Percentiles rank a stretch among this genome's conserved stretches.
phyloP scores from a whole-genome alignment of 1,140 invertebrate genomes.

The Adoxophyes honmai region DNA sequence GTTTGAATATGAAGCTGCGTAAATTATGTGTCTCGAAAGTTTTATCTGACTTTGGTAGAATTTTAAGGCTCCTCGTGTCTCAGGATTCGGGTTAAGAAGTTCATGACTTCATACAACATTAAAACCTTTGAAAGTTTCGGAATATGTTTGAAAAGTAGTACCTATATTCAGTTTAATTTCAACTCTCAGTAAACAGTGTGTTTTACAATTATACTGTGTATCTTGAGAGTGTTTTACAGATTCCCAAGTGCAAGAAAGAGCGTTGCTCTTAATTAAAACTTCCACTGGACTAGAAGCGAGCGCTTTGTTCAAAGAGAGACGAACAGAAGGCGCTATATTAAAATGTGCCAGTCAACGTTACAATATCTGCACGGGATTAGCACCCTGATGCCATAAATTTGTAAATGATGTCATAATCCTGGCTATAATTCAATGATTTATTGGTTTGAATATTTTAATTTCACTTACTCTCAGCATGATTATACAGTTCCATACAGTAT shows the following conservation, averaged over 20 bases:
- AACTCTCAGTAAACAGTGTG: too few species aligned
- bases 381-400: too few species aligned
- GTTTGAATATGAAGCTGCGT: background rate
- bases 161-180: too few species aligned
- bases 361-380: background rate
- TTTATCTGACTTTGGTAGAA: slow-evolving; percentile 6
- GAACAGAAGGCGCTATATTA: slow-evolving; percentile 27
- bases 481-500: too few species aligned
- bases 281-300: slow-evolving; percentile 27
- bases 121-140: too few species aligned
- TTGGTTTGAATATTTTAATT: too few species aligned
- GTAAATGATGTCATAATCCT: too few species aligned
- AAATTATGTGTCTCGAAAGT: slow-evolving; percentile 6
- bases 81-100: background rate
- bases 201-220: slow-evolving; percentile 20
- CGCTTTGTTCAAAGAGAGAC: slow-evolving; percentile 25
- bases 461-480: too few species aligned
- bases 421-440: too few species aligned
- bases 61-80: background rate
- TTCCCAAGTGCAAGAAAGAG: slow-evolving; percentile 36
- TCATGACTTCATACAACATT: too few species aligned
- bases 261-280: slow-evolving; percentile 45
- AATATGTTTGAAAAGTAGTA: too few species aligned
- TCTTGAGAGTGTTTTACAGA: slow-evolving; percentile 38
- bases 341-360: background rate